Evolutionary conservation across 1,140 invertebrate genomes (phyloP).

Genomic region (Tetragonula clypearis): DNA sequence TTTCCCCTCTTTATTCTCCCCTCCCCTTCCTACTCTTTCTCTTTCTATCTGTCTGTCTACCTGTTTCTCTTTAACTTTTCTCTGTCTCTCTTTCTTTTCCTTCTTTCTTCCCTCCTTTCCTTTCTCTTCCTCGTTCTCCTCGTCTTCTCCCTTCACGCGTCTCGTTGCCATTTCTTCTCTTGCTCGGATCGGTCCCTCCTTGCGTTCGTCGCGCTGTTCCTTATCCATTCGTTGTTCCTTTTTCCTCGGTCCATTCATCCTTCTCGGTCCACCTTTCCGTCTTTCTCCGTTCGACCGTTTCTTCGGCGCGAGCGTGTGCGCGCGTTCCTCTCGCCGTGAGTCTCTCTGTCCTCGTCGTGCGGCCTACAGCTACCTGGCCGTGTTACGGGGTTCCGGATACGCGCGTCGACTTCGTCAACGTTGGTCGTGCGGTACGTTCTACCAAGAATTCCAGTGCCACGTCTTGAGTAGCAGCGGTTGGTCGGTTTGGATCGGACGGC

Average conservation of each 20-base stretch:
- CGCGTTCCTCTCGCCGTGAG: constrained; percentile 42
- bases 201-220: constrained; percentile 25
- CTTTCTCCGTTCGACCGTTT: constrained; percentile 23
- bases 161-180: constrained; percentile 1
- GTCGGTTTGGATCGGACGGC: constrained; percentile 21
- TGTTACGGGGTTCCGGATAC: constrained; percentile 57
- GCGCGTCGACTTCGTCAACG: constrained; percentile 56
- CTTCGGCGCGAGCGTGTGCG: constrained; percentile 10
- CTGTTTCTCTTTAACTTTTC: not conserved
- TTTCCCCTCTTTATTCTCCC: not conserved
- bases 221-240: constrained; percentile 33
- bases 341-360: constrained; percentile 33
- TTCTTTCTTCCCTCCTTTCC: not conserved
- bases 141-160: constrained; percentile 12
- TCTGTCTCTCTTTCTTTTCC: not conserved
- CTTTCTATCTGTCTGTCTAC: not conserved
- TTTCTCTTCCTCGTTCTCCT: too few relatives aligned
- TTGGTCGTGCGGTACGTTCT: constrained; percentile 43
- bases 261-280: constrained; percentile 37
- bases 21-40: not conserved
- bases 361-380: constrained; percentile 45
- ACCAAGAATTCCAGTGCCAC: constrained; percentile 61
- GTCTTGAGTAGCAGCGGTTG: constrained; percentile 48
- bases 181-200: constrained; percentile 20
- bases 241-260: constrained; percentile 47